phyloP scores from a whole-genome alignment of 30 jellyfish, hydroid and myxozoan genomes.

The Catostylus mosaicus region DNA sequence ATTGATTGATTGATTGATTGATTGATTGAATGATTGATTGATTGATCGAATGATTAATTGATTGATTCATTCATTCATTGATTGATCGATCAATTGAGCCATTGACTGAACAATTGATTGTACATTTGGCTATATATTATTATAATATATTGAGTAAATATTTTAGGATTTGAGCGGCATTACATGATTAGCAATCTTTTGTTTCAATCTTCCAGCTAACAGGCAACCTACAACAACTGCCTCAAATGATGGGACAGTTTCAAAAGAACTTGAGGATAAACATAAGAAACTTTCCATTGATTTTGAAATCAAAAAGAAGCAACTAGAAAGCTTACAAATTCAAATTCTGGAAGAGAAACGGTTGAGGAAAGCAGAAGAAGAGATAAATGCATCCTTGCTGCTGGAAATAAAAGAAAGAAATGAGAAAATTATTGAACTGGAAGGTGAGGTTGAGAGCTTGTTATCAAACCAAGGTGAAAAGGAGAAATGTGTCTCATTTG shows the following conservation, averaged over 20 bases:
- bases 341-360: slow-evolving; percentile 55
- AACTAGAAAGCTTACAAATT: slow-evolving; percentile 42
- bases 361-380: slow-evolving; percentile 18
- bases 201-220: background rate
- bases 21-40: background rate
- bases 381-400: slow-evolving; percentile 10
- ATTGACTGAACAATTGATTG: background rate
- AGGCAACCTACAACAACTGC: background rate
- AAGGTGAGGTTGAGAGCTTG: slow-evolving; percentile 39
- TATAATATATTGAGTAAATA: no score
- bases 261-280: slow-evolving; percentile 33
- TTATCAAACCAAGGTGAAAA: slow-evolving; percentile 6
- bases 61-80: background rate
- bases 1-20: background rate
- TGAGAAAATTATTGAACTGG: slow-evolving; percentile 34
- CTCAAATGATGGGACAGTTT: background rate
- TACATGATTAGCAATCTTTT: no score
- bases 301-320: slow-evolving; percentile 62
- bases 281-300: slow-evolving; percentile 38
- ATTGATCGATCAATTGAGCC: background rate
- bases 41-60: background rate
- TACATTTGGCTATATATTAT: no score
- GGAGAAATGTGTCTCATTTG: slow-evolving; percentile 36
- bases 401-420: slow-evolving; percentile 18
- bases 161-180: no score